Percentiles rank a stretch among this genome's conserved stretches.
Evolutionary conservation across 2,113 vertebrate genomes (phyloP).

Genomic region (Halichoeres trimaculatus): DNA sequence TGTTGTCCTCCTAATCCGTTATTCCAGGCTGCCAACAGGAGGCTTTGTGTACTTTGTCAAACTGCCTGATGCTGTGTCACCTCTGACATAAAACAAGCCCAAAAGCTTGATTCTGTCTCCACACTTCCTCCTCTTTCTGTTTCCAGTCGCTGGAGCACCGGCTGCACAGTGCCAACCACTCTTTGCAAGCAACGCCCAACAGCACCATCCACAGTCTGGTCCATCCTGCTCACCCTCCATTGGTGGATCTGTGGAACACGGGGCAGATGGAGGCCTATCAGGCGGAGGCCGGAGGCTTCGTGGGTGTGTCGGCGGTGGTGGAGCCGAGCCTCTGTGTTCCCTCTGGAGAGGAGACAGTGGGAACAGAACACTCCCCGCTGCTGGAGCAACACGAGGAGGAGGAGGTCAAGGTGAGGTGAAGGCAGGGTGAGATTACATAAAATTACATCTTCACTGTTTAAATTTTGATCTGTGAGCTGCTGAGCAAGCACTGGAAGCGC

Average conservation of each 20-base stretch:
- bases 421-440: not conserved
- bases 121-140: constrained; percentile 11
- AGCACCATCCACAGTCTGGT: constrained; percentile 86
- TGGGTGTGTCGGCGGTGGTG: constrained; percentile 83
- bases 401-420: constrained; percentile 81
- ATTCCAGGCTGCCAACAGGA: not conserved
- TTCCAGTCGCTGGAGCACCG: constrained; percentile 80
- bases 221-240: constrained; percentile 84
- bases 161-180: constrained; percentile 83
- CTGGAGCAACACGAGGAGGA: constrained; percentile 87
- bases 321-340: constrained; percentile 80
- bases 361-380: constrained; percentile 88
- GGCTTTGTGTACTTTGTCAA: constrained; percentile 11
- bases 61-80: not conserved
- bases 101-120: not conserved
- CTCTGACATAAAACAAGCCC: not conserved
- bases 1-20: not conserved
- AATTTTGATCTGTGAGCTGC: constrained; percentile 20
- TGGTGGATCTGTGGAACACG: constrained; percentile 90
- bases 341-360: constrained; percentile 82
- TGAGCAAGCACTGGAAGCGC: not conserved
- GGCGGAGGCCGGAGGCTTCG: constrained; percentile 83
- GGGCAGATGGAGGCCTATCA: constrained; percentile 85
- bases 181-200: constrained; percentile 86
- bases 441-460: constrained; percentile 24